phyloP scores from a whole-genome alignment of 2,113 vertebrate species.

The Sclerurus mexicanus region DNA sequence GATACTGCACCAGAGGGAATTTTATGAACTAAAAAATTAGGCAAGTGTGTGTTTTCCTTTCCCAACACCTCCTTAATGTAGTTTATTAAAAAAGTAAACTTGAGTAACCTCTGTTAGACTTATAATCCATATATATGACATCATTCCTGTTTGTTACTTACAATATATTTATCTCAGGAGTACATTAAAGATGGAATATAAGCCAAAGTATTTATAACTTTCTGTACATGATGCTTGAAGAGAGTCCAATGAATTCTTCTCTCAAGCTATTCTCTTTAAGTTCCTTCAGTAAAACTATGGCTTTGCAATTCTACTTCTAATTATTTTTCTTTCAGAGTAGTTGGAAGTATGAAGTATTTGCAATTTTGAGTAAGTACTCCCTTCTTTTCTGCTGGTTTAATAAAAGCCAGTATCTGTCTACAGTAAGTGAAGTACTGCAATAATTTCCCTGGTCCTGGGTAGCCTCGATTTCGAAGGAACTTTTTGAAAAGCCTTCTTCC shows the following conservation, averaged over 20 bases:
- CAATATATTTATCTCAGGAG: not conserved
- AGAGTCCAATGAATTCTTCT: not conserved
- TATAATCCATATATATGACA: not conserved
- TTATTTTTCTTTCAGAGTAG: not conserved
- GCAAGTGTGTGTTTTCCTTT: not conserved
- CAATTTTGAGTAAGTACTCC: not conserved
- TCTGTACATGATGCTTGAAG: not conserved
- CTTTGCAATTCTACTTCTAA: not conserved
- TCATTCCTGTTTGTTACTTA: not conserved
- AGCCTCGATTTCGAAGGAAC: constrained; percentile 51
- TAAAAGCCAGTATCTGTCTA: not conserved
- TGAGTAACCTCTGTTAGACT: not conserved
- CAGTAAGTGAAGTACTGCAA: not conserved
- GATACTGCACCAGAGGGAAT: not conserved
- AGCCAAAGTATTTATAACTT: not conserved
- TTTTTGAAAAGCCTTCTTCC: constrained; percentile 34
- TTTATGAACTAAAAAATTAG: not conserved
- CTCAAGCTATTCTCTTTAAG: not conserved
- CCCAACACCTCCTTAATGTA: not conserved
- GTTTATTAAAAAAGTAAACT: not conserved
- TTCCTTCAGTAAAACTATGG: not conserved
- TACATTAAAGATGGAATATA: not conserved
- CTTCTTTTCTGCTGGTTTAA: not conserved
- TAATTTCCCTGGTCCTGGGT: constrained; percentile 6
- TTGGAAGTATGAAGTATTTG: not conserved